These are phyloP conservation scores for Ypsolopha scabrella DNA, from an alignment of 2,888 invertebrate species.

Conservation along the genomic window DNA sequence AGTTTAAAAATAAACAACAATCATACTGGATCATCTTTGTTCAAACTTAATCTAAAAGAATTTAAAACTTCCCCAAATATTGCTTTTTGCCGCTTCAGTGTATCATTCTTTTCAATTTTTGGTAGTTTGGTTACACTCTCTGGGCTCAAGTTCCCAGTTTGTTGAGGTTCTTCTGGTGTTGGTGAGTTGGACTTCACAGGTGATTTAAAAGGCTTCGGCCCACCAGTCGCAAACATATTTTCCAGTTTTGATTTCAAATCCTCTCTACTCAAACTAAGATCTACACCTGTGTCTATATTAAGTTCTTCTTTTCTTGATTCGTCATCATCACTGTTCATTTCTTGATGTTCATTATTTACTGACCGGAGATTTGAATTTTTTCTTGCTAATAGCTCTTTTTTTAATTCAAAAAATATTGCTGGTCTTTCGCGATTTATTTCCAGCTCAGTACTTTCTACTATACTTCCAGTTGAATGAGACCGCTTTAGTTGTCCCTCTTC, in stretches of 20 bases:
- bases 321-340: conserved; percentile 10
- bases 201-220: conserved; percentile 38
- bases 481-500: conserved; percentile 32
- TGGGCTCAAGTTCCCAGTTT: conserved; percentile 37
- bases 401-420: conserved; percentile 37
- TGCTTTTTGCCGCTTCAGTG: conserved; percentile 51
- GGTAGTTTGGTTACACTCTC: conserved; percentile 46
- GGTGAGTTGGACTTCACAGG: conserved; percentile 48
- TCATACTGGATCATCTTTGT: conserved; percentile 44
- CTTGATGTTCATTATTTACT: conserved; percentile 23
- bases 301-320: conserved; percentile 29
- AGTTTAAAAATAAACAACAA: not conserved
- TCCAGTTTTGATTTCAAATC: conserved; percentile 57
- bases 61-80: conserved; percentile 54
- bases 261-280: conserved; percentile 34
- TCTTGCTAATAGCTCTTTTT: conserved; percentile 42
- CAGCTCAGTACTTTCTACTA: conserved; percentile 27
- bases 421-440: conserved; percentile 27
- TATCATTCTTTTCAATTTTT: conserved; percentile 56
- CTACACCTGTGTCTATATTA: not conserved
- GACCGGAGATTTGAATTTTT: conserved; percentile 32
- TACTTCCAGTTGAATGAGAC: conserved; percentile 49
- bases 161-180: conserved; percentile 45
- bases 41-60: conserved; percentile 50
- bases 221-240: conserved; percentile 45